phyloP scores from a whole-genome alignment of 53 echinoderm and acorn worm genomes.

The Echinarachnius parma region DNA sequence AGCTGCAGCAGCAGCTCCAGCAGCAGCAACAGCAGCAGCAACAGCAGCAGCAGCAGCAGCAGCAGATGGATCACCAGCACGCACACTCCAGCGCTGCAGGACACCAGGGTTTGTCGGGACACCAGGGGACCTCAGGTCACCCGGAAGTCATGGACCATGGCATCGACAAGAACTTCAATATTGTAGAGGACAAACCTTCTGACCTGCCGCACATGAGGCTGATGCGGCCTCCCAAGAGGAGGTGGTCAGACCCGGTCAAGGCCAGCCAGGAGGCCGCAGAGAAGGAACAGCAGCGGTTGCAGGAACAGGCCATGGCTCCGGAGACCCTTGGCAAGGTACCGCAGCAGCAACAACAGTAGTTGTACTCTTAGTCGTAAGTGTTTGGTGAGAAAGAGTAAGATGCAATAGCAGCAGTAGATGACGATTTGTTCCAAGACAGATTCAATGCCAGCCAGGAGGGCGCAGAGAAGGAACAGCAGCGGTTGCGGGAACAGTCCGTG shows the following conservation, averaged over 20 bases:
- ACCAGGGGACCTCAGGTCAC: conserved; percentile 1
- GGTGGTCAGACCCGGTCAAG: conserved; percentile 93
- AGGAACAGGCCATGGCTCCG: conserved; percentile 1
- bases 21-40: not conserved
- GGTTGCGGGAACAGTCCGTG: no score
- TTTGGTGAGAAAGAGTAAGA: not conserved
- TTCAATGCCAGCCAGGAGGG: no score
- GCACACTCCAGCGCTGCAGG: not conserved
- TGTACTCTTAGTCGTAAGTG: not conserved
- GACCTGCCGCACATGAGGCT: conserved; percentile 48
- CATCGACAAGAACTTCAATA: conserved; percentile 30
- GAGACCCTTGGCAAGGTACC: conserved; percentile 41
- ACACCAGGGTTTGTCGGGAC: conserved; percentile 5
- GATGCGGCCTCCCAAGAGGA: conserved; percentile 70
- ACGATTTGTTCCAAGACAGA: no score
- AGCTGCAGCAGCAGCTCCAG: no score
- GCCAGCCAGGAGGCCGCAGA: conserved; percentile 40
- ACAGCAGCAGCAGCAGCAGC: not conserved
- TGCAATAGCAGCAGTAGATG: no score
- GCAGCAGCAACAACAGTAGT: conserved; percentile 25
- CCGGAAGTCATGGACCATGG: conserved; percentile 43
- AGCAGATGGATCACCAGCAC: no score
- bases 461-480: no score
- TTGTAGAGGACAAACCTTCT: conserved; percentile 13
- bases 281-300: conserved; percentile 1